phyloP scores from a whole-genome alignment of 2,888 invertebrate genomes.

The Coelopa pilipes region DNA sequence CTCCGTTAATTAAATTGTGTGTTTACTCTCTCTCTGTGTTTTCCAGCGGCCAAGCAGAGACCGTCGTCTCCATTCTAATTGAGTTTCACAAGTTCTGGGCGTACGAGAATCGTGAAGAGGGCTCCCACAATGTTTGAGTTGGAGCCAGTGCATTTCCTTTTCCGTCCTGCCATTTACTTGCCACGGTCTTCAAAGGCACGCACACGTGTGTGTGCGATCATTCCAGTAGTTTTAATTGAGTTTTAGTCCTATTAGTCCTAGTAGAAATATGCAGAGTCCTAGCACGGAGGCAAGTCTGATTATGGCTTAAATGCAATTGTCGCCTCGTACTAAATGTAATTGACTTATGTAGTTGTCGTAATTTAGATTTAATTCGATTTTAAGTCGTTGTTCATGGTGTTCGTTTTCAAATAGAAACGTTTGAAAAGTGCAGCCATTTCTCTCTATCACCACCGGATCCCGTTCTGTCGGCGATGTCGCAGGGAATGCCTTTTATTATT shows the following conservation, averaged over 20 bases:
- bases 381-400: too few species aligned
- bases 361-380: too few species aligned
- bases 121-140: slow-evolving; percentile 59
- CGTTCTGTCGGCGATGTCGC: too few species aligned
- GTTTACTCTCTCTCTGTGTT: slow-evolving; percentile 32
- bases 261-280: background rate
- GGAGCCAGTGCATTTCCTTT: slow-evolving; percentile 23
- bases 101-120: slow-evolving; percentile 89
- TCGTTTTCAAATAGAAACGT: too few species aligned
- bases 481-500: too few species aligned
- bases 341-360: too few species aligned
- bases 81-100: slow-evolving; percentile 98
- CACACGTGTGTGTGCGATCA: background rate
- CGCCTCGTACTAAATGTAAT: too few species aligned
- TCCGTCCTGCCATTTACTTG: slow-evolving; percentile 23
- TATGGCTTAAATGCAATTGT: too few species aligned
- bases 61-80: slow-evolving; percentile 91
- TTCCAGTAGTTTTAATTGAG: slow-evolving; percentile 27
- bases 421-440: too few species aligned
- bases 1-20: background rate
- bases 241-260: background rate
- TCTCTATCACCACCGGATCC: too few species aligned
- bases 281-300: too few species aligned
- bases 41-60: slow-evolving; percentile 90
- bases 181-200: slow-evolving; percentile 7